Evolutionary conservation across 2,797 vertebrate species (phyloP), one percentile per base, ranked within the genome.

Genomic region (Rhinogobio ventralis): DNA sequence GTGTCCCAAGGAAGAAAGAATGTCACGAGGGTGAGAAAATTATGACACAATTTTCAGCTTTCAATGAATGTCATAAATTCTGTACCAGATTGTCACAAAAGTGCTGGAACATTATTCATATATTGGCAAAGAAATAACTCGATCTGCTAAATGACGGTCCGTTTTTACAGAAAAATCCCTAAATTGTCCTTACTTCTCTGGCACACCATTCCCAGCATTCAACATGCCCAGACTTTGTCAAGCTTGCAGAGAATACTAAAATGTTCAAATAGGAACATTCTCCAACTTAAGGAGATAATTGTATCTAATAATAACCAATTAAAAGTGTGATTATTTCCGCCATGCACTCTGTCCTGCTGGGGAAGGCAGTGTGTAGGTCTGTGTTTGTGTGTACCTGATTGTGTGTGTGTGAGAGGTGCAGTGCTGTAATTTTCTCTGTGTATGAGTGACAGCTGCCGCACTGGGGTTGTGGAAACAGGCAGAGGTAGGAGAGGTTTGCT

Each of bases 241-340:
- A 81, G 51, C 68, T 46, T 55, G 30, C 9, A 19, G 23, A 81
- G 49, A 69, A 81, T 25, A 55, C 28, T 55, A 49, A 51, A 81
- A 53, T 69, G 39, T 62, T 82, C 25, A 62, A 72, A 72, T 55
- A 45, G 25, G 28, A 72, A 75, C 51, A 55, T 68, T 81, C 72
- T 57, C 15, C 75, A 78, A 69, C 17, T 62, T 82, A 78, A 79
- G 57, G 51, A 78, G 57, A 79, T 85, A 79, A 79, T 82, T 64
- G 11, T 85, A 69, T 78, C 71, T 85, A 85, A 62, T 83, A 73
- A 82, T 85, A 87, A 57, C 46, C 80, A 85, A 82, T 82, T 83
- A 83, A 85, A 85, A 79, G 42, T 73, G 75, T 36, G 28, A 76
- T 74, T 57, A 86, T 86, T 90, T 91, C 88, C 46, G 85, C 85